Base-by-base conservation (phyloP, 2,888 invertebrate genomes). In the Gandaritis pyraliata region DNA sequence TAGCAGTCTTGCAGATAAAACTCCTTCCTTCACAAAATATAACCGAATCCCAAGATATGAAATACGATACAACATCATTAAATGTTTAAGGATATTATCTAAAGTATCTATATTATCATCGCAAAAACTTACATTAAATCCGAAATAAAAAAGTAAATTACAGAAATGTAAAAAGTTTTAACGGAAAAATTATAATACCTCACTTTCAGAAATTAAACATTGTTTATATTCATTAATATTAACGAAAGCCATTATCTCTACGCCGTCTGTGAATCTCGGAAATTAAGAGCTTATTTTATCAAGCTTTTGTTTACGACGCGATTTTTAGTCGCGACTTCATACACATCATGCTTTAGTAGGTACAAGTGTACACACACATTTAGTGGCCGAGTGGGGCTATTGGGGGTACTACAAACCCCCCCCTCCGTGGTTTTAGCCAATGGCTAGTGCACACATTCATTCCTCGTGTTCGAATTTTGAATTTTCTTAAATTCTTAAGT, bases 141-240 rank as follows among this genome's bases (percentile, higher is more conserved):
- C 11, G 8, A n/a, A 50, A 38, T 1, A 13, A n/a, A 50, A 36
- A 1, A 18, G 46, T 49, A 52, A 46, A 63, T 53, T 48, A 57
- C 18, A 33, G 43, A 52, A 52, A 60, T 59, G 49, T 51, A 58
- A 52, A 64, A 59, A 46, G 61, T 59, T 45, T 55, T n/a, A 59
- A 58, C 41, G 30, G 38, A 61, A 67, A 62, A 66, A 15, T 54
- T 55, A 53, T 46, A 59, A 68, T 58, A 64, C 61, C 59, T 54
- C 60, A 66, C 57, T 70, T 66, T 61, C 52, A 46, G 45, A 57
- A 67, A 68, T 70, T 64, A 64, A 66, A 66, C 68, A 68, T 68
- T 68, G 64, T 66, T 68, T 46, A 54, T 66, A 64, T 70, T 70
- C 68, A 70, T 70, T 68, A 70, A 61, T 64, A 65, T 68, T 68